These are phyloP conservation scores for Myotis yumanensis DNA, from an alignment of 2,113 vertebrate species.

Conservation along the genomic window DNA sequence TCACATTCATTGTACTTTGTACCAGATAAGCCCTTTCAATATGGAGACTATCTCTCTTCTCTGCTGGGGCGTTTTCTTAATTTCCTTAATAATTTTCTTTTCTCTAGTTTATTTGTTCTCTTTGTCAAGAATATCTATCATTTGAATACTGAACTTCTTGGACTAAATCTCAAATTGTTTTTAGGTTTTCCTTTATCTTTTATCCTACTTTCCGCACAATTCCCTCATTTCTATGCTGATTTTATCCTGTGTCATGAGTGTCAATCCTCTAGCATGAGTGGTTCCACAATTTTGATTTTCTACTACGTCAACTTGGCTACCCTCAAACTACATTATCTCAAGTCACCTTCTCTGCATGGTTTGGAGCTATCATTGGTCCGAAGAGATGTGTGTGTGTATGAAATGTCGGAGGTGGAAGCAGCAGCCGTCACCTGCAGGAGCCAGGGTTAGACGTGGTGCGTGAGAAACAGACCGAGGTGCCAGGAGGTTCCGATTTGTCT, in stretches of 20 bases:
- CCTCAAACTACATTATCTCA: neutral
- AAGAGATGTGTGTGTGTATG: neutral
- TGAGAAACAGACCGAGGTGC: neutral
- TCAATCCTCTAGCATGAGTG: neutral
- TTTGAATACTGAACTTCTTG: neutral
- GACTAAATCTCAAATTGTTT: neutral
- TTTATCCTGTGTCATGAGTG: neutral
- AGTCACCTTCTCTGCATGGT: neutral
- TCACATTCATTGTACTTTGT: neutral
- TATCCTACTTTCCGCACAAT: neutral
- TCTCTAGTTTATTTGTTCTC: neutral
- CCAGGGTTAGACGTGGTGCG: neutral
- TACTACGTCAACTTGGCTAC: neutral
- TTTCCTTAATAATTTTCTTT: constrained; percentile 2
- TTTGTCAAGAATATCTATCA: neutral
- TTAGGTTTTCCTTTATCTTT: neutral
- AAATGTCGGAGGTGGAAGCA: neutral
- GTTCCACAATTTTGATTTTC: neutral
- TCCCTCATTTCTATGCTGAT: neutral
- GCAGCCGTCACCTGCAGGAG: neutral
- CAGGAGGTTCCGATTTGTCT: neutral
- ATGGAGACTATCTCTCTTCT: neutral
- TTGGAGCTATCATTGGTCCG: neutral
- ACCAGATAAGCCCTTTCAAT: neutral
- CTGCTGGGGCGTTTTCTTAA: neutral